Conservation (phyloP, 30 jellyfish, hydroid and myxozoan species). For the Cassiopea andromeda region DNA sequence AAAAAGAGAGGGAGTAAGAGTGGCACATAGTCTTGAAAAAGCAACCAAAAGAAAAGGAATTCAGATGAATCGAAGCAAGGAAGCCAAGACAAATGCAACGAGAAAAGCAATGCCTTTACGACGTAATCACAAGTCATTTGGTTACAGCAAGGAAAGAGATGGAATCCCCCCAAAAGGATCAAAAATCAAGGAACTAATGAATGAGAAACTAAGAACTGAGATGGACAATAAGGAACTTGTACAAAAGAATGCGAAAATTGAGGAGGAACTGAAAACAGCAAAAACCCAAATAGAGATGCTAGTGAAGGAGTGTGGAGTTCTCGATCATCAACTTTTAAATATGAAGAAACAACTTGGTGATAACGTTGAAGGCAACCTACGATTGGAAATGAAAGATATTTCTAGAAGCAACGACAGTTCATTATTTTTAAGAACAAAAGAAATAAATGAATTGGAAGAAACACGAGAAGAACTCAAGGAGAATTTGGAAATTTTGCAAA, state of each 20-base stretch:
- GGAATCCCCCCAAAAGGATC: slow-evolving; percentile 31
- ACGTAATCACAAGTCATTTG: slow-evolving; percentile 12
- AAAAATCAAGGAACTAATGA: slow-evolving; percentile 69
- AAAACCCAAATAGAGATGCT: slow-evolving; percentile 65
- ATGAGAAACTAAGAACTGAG: slow-evolving; percentile 60
- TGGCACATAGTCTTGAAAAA: slow-evolving; percentile 13
- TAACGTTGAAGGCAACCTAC: background rate
- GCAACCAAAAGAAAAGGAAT: slow-evolving; percentile 2
- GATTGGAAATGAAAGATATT: background rate
- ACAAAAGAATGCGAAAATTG: slow-evolving; percentile 37
- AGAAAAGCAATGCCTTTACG: slow-evolving; percentile 54
- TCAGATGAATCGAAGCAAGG: slow-evolving; percentile 17
- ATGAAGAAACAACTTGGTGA: slow-evolving; percentile 15
- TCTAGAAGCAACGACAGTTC: slow-evolving; percentile 19
- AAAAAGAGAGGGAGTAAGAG: slow-evolving; percentile 19
- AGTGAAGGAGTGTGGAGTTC: slow-evolving; percentile 70
- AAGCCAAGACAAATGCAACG: slow-evolving; percentile 47
- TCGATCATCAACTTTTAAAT: slow-evolving; percentile 65
- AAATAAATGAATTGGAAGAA: slow-evolving; percentile 51
- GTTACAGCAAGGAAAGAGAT: slow-evolving; percentile 8
- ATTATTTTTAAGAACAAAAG: slow-evolving; percentile 62
- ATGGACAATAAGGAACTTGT: slow-evolving; percentile 37
- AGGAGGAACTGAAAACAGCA: slow-evolving; percentile 65
- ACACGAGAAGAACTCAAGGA: slow-evolving; percentile 50
- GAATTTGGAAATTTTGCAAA: slow-evolving; percentile 28